Conservation (phyloP, 2,113 vertebrate genomes). For the Crotophaga sulcirostris region DNA sequence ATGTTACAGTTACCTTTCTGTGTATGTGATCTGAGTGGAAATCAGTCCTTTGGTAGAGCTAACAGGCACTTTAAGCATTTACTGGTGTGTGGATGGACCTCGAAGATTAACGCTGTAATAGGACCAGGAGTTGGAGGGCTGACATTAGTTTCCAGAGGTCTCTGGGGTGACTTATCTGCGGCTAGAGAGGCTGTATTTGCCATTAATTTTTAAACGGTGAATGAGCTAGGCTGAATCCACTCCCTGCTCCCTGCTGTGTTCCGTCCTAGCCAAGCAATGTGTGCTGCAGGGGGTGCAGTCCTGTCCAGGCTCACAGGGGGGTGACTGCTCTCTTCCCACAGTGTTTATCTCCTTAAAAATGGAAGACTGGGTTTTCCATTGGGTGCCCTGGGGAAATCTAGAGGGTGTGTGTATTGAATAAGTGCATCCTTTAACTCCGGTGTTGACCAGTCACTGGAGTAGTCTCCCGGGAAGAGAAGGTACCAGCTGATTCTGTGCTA, state of each 20-base stretch:
- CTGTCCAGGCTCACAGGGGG: not conserved
- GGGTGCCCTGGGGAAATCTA: not conserved
- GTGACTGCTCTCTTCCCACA: not conserved
- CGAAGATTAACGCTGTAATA: not conserved
- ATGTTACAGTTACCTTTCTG: constrained; percentile 11
- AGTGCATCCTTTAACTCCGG: not conserved
- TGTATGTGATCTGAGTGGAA: constrained; percentile 19
- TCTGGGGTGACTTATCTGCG: constrained; percentile 36
- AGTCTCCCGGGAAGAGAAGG: not conserved
- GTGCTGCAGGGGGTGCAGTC: not conserved
- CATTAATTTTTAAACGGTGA: constrained; percentile 19
- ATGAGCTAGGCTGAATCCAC: not conserved
- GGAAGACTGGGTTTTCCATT: not conserved
- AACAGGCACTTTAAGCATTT: not conserved
- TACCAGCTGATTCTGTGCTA: not conserved
- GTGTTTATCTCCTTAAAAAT: not conserved
- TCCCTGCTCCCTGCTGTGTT: not conserved
- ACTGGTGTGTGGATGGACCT: not conserved
- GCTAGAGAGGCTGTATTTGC: constrained; percentile 1
- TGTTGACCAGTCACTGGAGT: not conserved
- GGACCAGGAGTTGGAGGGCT: constrained; percentile 23
- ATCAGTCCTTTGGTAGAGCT: not conserved
- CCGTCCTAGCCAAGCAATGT: not conserved
- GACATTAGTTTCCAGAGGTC: constrained; percentile 39
- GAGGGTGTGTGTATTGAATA: not conserved